phyloP scores from a whole-genome alignment of 92 coral and sea anemone genomes.

The Phenganax stokvisi region DNA sequence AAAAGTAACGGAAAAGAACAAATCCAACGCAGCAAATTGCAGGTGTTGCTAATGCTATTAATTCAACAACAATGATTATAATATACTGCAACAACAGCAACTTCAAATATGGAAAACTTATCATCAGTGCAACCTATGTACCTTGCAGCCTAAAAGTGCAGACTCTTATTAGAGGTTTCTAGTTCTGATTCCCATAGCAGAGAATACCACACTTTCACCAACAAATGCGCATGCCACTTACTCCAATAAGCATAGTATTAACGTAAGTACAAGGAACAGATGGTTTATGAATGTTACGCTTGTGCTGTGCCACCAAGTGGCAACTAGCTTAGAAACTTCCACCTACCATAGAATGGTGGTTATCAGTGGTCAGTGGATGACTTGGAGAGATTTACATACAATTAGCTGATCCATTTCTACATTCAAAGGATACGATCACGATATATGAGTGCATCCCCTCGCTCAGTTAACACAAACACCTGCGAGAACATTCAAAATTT shows the following conservation, averaged over 20 bases:
- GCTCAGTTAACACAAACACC: slow-evolving; percentile 73
- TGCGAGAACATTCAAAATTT: slow-evolving; percentile 73
- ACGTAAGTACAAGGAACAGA: too few species aligned
- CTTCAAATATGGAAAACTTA: too few species aligned
- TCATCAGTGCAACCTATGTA: too few species aligned
- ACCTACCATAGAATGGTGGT: background rate
- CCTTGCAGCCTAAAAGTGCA: too few species aligned
- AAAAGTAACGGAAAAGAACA: slow-evolving; percentile 46
- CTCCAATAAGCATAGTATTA: too few species aligned
- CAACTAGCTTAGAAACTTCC: background rate
- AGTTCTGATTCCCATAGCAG: too few species aligned
- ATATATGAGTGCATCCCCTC: slow-evolving; percentile 89
- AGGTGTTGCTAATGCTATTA: background rate
- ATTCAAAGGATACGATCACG: slow-evolving; percentile 94
- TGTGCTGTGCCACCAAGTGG: too few species aligned
- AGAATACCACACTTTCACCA: too few species aligned
- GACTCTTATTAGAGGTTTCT: too few species aligned
- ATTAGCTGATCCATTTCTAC: background rate
- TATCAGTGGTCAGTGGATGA: background rate
- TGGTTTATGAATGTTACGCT: too few species aligned
- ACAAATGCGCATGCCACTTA: too few species aligned
- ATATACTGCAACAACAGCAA: background rate
- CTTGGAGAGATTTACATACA: background rate
- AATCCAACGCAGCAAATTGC: background rate
- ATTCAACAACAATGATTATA: background rate